Evolutionary conservation across 2,888 invertebrate species (phyloP), one percentile per base, ranked within the genome.

Genomic region (Drosophila quasianomalipes): DNA sequence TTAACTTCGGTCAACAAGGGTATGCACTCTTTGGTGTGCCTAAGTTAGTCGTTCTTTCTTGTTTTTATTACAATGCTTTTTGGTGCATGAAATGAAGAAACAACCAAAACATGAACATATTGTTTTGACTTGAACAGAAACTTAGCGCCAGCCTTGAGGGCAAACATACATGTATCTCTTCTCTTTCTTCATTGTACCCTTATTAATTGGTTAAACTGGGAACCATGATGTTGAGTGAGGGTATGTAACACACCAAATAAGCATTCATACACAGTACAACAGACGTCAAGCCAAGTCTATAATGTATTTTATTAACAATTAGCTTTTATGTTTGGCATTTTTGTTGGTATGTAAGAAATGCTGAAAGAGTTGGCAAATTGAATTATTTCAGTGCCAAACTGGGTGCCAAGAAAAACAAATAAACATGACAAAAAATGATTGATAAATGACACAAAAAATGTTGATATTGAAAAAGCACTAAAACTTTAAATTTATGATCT

Each of bases 71-170:
- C 26, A 47, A 26, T 26, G 47, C 26, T 47, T 47, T 26, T 47
- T 47, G 26, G 47, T 4, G 47, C 47, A 26, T 47, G 47, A 49
- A 26, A 61, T 26, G 37, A 60, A 4, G 39, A 57, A 57, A 41
- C 57, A 30, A 37, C 51, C 31, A 58, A 58, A 58, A 30, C 41
- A 16, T 31, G 41, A 58, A 58, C 16, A 58, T 31, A 31, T 69
- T 69, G 35, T 52, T 69, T 69, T 68, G 60, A 72, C 52, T 54
- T 68, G 63, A 49, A 54, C 64, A 41, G 35, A 74, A 69, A 76
- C 70, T 83, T 75, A 84, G 88, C 88, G 83, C 83, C 88, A 85
- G 83, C 74, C 85, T 70, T 52, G 35, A n/a, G 70, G 76, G 62
- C 62, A 81, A 54, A 60, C 30, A 26, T 26, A 57, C 63, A 63